Conservation (phyloP, 2,888 invertebrate genomes). For the Bibio marci region DNA sequence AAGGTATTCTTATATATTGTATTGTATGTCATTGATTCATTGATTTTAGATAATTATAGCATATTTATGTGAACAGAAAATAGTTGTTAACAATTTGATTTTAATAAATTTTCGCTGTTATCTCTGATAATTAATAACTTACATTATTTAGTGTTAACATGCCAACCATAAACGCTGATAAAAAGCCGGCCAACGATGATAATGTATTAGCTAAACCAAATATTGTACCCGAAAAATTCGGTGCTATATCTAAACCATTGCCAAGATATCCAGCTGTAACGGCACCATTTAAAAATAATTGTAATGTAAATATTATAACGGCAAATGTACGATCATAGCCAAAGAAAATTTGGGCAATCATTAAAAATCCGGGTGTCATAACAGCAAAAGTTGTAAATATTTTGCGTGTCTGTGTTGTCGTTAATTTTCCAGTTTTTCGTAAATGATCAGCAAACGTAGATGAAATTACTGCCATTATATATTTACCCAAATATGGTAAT, state of each 20-base stretch:
- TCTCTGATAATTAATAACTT: too few species aligned
- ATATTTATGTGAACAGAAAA: too few species aligned
- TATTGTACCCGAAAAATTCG: slow-evolving; percentile 75
- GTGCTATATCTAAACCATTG: slow-evolving; percentile 74
- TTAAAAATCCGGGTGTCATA: slow-evolving; percentile 46
- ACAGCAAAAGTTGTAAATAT: slow-evolving; percentile 47
- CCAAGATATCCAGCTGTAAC: slow-evolving; percentile 75
- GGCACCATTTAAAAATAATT: slow-evolving; percentile 69
- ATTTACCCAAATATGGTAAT: slow-evolving; percentile 74
- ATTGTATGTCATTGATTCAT: too few species aligned
- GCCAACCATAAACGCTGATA: slow-evolving; percentile 69
- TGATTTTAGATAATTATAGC: too few species aligned
- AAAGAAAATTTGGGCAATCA: slow-evolving; percentile 54
- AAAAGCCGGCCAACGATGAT: slow-evolving; percentile 65
- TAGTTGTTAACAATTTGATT: too few species aligned
- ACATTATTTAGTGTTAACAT: slow-evolving; percentile 53
- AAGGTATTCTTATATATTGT: too few species aligned
- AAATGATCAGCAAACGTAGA: slow-evolving; percentile 59
- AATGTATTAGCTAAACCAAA: slow-evolving; percentile 79
- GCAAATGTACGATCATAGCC: slow-evolving; percentile 55
- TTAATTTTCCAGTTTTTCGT: slow-evolving; percentile 43
- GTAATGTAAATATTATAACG: slow-evolving; percentile 59
- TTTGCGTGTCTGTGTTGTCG: slow-evolving; percentile 58
- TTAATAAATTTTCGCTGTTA: too few species aligned
- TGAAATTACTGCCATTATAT: slow-evolving; percentile 56